phyloP scores from a whole-genome alignment of 1,140 invertebrate genomes.

The Meloidogyne hapla region DNA sequence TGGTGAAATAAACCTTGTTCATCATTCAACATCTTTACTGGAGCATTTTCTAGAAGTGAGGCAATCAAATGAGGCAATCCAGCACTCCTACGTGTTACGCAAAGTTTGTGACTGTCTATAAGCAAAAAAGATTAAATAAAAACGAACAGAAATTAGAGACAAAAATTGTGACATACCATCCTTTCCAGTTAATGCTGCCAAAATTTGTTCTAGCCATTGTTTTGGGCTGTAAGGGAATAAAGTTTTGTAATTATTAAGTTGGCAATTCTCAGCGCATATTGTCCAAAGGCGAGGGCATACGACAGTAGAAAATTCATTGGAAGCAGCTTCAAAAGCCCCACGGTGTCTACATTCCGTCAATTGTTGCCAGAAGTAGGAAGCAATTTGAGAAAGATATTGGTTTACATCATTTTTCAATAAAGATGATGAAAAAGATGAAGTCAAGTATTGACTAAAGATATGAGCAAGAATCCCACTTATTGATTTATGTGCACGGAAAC shows the following conservation, averaged over 20 bases:
- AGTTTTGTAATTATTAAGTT: not conserved
- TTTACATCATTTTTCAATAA: conserved; percentile 16
- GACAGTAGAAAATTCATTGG: conserved; percentile 43
- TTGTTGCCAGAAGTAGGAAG: conserved; percentile 54
- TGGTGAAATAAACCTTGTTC: conserved; percentile 27
- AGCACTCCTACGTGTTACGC: conserved; percentile 52
- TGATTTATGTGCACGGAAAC: conserved; percentile 53
- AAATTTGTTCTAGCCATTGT: conserved; percentile 45
- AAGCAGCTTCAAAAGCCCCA: conserved; percentile 55
- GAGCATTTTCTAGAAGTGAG: conserved; percentile 47
- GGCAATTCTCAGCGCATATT: not conserved
- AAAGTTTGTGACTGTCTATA: conserved; percentile 45
- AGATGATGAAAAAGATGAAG: conserved; percentile 20
- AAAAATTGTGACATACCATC: conserved; percentile 33
- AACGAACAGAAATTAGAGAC: not conserved
- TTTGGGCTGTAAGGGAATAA: conserved; percentile 28
- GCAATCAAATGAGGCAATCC: conserved; percentile 54
- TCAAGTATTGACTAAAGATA: conserved; percentile 21
- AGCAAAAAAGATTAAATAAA: conserved; percentile 24
- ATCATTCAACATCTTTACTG: not conserved
- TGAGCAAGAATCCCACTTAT: conserved; percentile 50
- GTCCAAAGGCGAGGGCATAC: conserved; percentile 49
- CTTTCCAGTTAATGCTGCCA: conserved; percentile 41
- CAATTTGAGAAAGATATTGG: conserved; percentile 35
- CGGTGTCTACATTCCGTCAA: conserved; percentile 55